phyloP scores from a whole-genome alignment of 2,888 invertebrate species.

The Onchidella celtica region DNA sequence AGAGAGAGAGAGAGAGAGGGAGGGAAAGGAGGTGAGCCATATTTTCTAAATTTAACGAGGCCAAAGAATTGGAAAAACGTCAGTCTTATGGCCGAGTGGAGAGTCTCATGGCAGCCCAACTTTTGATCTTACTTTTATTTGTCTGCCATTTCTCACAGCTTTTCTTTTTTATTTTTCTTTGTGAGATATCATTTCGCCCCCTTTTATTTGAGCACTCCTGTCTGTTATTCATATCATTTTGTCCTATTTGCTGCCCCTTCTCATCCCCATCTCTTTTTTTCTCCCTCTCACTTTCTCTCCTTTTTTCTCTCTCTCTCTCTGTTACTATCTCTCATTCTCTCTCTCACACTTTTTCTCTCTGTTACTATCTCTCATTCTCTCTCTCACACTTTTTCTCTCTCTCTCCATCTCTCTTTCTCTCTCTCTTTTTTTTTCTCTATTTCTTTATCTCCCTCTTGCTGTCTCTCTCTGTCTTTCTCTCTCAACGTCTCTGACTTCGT shows the following conservation, averaged over 20 bases:
- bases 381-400: too few relatives aligned
- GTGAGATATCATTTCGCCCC: neutral
- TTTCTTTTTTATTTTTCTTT: neutral
- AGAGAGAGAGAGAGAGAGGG: too few relatives aligned
- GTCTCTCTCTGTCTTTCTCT: too few relatives aligned
- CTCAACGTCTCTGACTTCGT: too few relatives aligned
- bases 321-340: too few relatives aligned
- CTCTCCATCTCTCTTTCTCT: too few relatives aligned
- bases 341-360: too few relatives aligned
- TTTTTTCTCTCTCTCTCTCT: too few relatives aligned
- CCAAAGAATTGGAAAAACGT: slow-evolving; percentile 28
- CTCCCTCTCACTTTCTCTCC: too few relatives aligned
- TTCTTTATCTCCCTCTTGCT: too few relatives aligned
- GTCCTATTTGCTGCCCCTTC: neutral
- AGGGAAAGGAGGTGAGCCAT: slow-evolving; percentile 29
- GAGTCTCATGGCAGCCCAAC: slow-evolving; percentile 23
- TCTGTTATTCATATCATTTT: neutral
- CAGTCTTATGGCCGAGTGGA: slow-evolving; percentile 9
- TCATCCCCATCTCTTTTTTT: too few relatives aligned
- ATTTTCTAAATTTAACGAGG: slow-evolving; percentile 42
- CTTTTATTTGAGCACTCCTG: slow-evolving; percentile 11
- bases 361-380: too few relatives aligned
- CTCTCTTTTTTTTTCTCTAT: neutral
- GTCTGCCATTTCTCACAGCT: neutral
- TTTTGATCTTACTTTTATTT: slow-evolving; percentile 13